Conservation (phyloP, 1,140 invertebrate species). For the Drosophila sturtevanti region DNA sequence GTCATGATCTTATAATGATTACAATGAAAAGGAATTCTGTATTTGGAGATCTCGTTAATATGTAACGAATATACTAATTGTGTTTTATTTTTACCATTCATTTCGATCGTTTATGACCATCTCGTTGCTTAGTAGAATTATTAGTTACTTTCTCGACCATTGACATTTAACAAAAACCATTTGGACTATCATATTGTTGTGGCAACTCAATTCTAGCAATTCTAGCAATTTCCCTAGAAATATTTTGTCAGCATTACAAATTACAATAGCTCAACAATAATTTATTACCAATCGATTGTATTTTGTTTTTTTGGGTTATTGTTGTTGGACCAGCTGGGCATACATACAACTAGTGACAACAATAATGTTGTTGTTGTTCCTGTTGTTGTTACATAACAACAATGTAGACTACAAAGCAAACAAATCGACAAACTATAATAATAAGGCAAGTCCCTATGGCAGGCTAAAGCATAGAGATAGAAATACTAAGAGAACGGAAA, state of each 20-base stretch:
- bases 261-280: constrained; percentile 66
- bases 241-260: constrained; percentile 62
- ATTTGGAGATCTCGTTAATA: too few relatives aligned
- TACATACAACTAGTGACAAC: constrained; percentile 35
- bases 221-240: constrained; percentile 8
- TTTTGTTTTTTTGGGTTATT: constrained; percentile 12
- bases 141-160: too few relatives aligned
- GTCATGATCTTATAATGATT: neutral
- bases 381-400: constrained; percentile 47
- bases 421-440: constrained; percentile 71
- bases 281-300: constrained; percentile 56
- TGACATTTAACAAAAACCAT: neutral
- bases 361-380: constrained; percentile 21
- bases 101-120: too few relatives aligned
- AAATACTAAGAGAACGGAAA: constrained; percentile 39
- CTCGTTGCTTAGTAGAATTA: neutral
- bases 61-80: too few relatives aligned
- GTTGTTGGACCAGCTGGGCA: constrained; percentile 56
- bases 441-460: constrained; percentile 60
- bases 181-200: neutral
- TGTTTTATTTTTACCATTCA: too few relatives aligned
- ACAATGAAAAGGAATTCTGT: too few relatives aligned
- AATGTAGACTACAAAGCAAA: constrained; percentile 58
- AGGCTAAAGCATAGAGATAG: constrained; percentile 30
- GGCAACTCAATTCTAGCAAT: neutral